Evolutionary conservation across 2,113 vertebrate genomes (phyloP).

Genomic region (Oophaga pumilio): DNA sequence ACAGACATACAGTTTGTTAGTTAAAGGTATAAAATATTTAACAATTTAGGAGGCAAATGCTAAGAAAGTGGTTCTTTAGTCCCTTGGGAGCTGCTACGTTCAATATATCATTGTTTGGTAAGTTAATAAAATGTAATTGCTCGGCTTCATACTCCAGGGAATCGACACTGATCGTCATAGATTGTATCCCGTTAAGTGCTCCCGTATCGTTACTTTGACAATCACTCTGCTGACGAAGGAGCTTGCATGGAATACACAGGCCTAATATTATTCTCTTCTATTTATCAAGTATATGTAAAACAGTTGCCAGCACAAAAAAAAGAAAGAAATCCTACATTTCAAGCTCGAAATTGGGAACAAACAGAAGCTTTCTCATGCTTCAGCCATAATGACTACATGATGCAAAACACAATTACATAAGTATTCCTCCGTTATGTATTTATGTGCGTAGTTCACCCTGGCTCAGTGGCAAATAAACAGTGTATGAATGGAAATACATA

Average conservation of each 20-base stretch:
- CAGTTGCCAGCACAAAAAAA: background rate
- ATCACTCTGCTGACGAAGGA: no score
- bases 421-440: slow-evolving; percentile 13
- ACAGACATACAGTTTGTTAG: no score
- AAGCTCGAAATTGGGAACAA: background rate
- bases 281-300: background rate
- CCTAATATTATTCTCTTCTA: background rate
- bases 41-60: background rate
- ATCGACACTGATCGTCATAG: slow-evolving; percentile 3
- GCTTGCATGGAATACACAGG: background rate
- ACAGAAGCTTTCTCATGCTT: background rate
- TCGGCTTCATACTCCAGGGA: slow-evolving; percentile 3
- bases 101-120: slow-evolving; percentile 22
- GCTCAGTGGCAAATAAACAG: background rate
- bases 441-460: background rate
- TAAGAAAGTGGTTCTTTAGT: background rate
- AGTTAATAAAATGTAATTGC: slow-evolving; percentile 18
- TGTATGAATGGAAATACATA: background rate
- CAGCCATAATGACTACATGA: background rate
- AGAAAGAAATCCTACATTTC: background rate
- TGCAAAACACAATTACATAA: background rate
- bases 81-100: background rate
- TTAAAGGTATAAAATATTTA: no score
- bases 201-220: background rate
- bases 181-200: background rate